phyloP scores from a whole-genome alignment of 2,797 vertebrate genomes.

The Lates japonicus region DNA sequence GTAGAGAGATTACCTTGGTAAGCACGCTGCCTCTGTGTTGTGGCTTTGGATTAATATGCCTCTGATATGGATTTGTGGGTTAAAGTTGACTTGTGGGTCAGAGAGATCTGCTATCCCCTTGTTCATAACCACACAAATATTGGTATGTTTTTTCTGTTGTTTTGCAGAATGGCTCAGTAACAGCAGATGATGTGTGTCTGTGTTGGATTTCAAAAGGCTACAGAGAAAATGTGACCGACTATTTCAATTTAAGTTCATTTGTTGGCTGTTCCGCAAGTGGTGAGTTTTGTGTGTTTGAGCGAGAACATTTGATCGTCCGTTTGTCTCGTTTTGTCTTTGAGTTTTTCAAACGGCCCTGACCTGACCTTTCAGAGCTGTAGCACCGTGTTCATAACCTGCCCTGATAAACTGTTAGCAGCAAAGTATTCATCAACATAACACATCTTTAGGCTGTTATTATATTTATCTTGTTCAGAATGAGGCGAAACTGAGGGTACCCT shows the following conservation, averaged over 20 bases:
- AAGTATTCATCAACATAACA: not conserved
- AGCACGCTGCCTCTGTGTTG: conserved; percentile 46
- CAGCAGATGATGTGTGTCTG: not conserved
- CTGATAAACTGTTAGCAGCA: not conserved
- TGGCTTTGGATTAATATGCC: conserved; percentile 56
- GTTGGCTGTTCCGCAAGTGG: no score
- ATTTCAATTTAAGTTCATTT: not conserved
- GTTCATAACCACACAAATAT: conserved; percentile 10
- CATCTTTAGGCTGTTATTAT: not conserved
- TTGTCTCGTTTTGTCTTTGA: not conserved
- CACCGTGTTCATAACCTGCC: not conserved
- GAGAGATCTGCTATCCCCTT: conserved; percentile 27
- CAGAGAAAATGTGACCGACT: not conserved
- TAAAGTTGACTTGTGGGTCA: conserved; percentile 62
- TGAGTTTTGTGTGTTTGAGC: not conserved
- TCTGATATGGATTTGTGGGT: conserved; percentile 59
- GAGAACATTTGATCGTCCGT: not conserved
- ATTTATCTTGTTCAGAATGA: not conserved
- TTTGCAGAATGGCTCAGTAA: not conserved
- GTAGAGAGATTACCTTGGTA: conserved; percentile 60
- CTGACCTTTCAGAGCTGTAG: conserved; percentile 17
- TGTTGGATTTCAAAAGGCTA: not conserved
- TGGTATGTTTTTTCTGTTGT: not conserved
- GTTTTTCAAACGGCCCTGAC: not conserved
- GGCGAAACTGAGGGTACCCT: not conserved